Conservation (phyloP, 2,888 invertebrate species). For the Amiota minor region DNA sequence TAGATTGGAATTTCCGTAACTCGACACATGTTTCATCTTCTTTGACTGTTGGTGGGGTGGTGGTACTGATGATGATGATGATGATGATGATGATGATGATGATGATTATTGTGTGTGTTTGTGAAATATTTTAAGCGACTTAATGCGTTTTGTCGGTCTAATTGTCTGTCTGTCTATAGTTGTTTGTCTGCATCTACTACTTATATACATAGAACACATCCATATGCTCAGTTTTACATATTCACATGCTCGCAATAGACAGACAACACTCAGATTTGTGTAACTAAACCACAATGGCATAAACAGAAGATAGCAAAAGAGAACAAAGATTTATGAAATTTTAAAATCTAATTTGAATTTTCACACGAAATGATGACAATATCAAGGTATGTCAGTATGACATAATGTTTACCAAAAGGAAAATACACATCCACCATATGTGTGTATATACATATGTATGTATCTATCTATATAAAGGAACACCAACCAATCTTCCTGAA, state of each 20-base stretch:
- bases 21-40: background rate
- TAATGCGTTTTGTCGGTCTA: slow-evolving; percentile 41
- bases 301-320: too few relatives aligned
- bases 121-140: slow-evolving; percentile 51
- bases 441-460: background rate
- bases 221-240: too few relatives aligned
- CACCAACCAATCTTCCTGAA: too few relatives aligned
- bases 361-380: slow-evolving; percentile 49
- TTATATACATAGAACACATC: too few relatives aligned
- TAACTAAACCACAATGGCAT: too few relatives aligned
- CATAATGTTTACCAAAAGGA: slow-evolving; percentile 56
- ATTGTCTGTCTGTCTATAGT: background rate
- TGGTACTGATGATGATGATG: background rate
- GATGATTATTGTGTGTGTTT: background rate
- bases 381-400: slow-evolving; percentile 44
- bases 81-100: background rate
- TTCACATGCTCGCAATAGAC: too few relatives aligned
- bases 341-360: slow-evolving; percentile 70
- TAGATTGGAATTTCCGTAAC: slow-evolving; percentile 16
- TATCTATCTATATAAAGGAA: slow-evolving; percentile 44
- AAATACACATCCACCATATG: slow-evolving; percentile 3
- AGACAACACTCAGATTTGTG: too few relatives aligned
- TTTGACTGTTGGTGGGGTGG: background rate
- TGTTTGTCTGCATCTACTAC: too few relatives aligned
- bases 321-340: slow-evolving; percentile 65